A percentile compares a stretch with the other conserved stretches of the same genome.
phyloP scores from a whole-genome alignment of 2,888 invertebrate genomes.

The Sphaeridia pumilis region DNA sequence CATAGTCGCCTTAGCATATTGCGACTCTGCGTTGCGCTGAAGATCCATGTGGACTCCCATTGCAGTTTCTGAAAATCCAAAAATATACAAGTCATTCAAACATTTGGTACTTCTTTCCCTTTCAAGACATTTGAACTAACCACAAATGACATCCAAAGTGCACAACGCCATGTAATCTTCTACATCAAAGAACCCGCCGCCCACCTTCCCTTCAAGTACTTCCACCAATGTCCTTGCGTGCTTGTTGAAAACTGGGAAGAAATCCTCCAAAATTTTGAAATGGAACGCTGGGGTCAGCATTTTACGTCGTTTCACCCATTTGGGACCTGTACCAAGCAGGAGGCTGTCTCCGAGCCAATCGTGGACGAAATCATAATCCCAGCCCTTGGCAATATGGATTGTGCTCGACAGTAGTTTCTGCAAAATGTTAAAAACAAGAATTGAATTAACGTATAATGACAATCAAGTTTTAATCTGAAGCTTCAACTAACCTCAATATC shows the following conservation, averaged over 20 bases:
- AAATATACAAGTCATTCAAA: background rate
- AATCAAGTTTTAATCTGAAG: background rate
- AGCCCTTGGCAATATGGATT: slow-evolving; percentile 22
- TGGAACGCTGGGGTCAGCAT: slow-evolving; percentile 28
- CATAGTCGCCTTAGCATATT: slow-evolving; percentile 41
- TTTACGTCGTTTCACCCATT: slow-evolving; percentile 23
- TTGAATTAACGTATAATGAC: background rate
- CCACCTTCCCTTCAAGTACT: slow-evolving; percentile 11
- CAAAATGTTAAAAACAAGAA: background rate
- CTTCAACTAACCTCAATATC: slow-evolving; percentile 1
- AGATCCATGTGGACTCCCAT: slow-evolving; percentile 42
- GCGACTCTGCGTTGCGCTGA: slow-evolving; percentile 39
- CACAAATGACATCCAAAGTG: slow-evolving; percentile 27
- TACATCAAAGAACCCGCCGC: slow-evolving; percentile 19
- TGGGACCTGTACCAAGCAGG: slow-evolving; percentile 21
- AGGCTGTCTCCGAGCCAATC: slow-evolving; percentile 30
- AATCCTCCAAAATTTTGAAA: slow-evolving; percentile 29
- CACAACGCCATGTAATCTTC: slow-evolving; percentile 18
- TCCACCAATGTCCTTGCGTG: slow-evolving; percentile 17
- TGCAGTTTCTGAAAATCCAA: slow-evolving; percentile 39
- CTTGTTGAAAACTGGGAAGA: slow-evolving; percentile 22
- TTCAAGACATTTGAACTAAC: slow-evolving; percentile 4
- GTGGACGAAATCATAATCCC: slow-evolving; percentile 24
- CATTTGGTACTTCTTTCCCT: background rate
- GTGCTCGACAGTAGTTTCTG: slow-evolving; percentile 28